Base-by-base conservation (phyloP, 2,797 vertebrate genomes). In the Sciurus carolinensis region DNA sequence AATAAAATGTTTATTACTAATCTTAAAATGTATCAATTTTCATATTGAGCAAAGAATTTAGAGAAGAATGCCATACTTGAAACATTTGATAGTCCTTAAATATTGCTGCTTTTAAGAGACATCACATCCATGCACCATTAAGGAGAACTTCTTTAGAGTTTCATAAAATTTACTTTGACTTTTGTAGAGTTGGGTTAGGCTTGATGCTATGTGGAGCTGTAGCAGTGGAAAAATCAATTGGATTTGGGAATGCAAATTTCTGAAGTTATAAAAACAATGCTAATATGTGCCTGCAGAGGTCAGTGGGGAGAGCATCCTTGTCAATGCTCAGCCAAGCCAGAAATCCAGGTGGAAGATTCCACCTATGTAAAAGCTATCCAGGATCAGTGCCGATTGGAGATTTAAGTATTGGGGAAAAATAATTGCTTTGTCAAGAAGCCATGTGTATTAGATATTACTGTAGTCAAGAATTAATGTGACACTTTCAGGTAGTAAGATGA, bases 161-260 rank as follows among this genome's bases (percentile, higher is more conserved):
- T 84, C 83, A 64, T 82, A 80, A 92, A 89, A 95, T 91, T 91
- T 77, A 7, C 26, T 62, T 75, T 81, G 75, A 33, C 36, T 92
- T 50, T 90, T 12, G 79, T 3, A 30, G 69, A 75, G 50, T 76
- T 86, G 7, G 44, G 14, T 94, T 91, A 30, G 5, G 36, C 86
- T 84, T 88, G 54, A 81, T 83, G 42, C 47, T 89, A 18, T 36
- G 50, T 73, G 62, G 44, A 96, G 42, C 66, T 77, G 14, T 52
- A 82, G 30, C 28, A 93, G 22, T 64, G 81, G 54, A 94, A 96
- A 96, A 79, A 72, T n/a, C 54, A 95, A 36, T 8, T 90, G 73
- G 15, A 79, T 81, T 86, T 76, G 52, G 14, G 47, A 82, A 86
- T 84, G 30, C 20, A 89, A 44, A 39, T 76, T 96, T 80, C 73